phyloP scores from a whole-genome alignment of 1,140 invertebrate species.

The Trachymyrmex cornetzi region DNA sequence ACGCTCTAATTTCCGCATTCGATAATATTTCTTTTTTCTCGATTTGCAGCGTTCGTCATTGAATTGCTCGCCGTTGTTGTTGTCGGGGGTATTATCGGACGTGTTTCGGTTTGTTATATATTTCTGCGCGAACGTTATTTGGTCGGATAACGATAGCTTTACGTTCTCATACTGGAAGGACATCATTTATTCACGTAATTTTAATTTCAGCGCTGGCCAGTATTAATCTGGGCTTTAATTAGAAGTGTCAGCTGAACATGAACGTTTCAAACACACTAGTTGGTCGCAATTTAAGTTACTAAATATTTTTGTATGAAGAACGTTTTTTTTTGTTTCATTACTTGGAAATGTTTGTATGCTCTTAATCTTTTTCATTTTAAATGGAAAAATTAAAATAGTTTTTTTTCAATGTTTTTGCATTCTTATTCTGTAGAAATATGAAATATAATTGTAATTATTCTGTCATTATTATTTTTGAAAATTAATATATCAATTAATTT shows the following conservation, averaged over 20 bases:
- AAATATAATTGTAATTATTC: slow-evolving; percentile 11
- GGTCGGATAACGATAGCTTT: slow-evolving; percentile 47
- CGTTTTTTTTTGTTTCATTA: not conserved
- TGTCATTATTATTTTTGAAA: slow-evolving; percentile 19
- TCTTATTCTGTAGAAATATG: not conserved
- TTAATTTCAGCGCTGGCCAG: slow-evolving; percentile 12
- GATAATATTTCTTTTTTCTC: slow-evolving; percentile 58
- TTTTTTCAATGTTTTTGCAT: not conserved
- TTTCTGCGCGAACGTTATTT: slow-evolving; percentile 39
- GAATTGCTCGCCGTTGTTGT: slow-evolving; percentile 18
- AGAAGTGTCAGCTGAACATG: slow-evolving; percentile 27
- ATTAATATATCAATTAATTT: slow-evolving; percentile 10
- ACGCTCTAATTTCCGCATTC: slow-evolving; percentile 63
- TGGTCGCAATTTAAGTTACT: not conserved
- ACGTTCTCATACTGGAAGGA: slow-evolving; percentile 27
- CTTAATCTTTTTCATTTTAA: not conserved
- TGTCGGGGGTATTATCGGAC: slow-evolving; percentile 26
- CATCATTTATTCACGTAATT: slow-evolving; percentile 55
- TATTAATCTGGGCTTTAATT: slow-evolving; percentile 50
- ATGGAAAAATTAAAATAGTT: not conserved
- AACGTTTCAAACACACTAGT: not conserved
- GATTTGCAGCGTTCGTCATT: slow-evolving; percentile 48
- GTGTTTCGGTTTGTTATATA: slow-evolving; percentile 51
- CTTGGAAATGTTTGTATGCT: not conserved
- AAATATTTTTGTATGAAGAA: not conserved